Conservation (phyloP, 2,113 vertebrate genomes). For the Pseudopipra pipra region DNA sequence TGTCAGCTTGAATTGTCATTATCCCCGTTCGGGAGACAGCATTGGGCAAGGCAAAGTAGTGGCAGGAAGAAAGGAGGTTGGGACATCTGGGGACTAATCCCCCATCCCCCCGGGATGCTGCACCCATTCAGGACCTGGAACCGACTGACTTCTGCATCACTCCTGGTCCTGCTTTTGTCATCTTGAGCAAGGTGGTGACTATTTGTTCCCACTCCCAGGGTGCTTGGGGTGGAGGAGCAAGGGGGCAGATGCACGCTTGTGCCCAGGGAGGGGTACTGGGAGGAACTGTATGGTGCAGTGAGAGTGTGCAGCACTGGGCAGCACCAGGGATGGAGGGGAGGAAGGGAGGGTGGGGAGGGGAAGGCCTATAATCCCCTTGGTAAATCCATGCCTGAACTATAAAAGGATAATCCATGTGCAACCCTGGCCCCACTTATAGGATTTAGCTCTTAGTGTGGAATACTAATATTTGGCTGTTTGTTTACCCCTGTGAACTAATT, state of each 20-base stretch:
- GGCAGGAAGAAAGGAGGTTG: conserved; percentile 1
- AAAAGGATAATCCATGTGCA: conserved; percentile 70
- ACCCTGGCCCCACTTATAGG: conserved; percentile 63
- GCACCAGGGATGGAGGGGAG: neutral
- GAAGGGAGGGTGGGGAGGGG: neutral
- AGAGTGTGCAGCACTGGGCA: neutral
- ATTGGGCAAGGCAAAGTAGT: neutral
- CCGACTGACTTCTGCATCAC: neutral
- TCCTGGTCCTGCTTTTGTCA: neutral
- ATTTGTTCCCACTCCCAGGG: neutral
- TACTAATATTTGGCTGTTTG: conserved; percentile 69
- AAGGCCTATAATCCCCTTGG: conserved; percentile 66
- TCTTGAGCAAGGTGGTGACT: neutral
- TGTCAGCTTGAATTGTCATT: conserved; percentile 10
- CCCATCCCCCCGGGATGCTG: conserved; percentile 1
- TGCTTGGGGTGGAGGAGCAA: accelerated
- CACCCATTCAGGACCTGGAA: neutral
- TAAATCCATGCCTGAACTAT: conserved; percentile 69
- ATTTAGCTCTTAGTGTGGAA: conserved; percentile 67
- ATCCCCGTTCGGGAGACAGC: neutral
- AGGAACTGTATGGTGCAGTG: neutral
- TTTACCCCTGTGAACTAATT: conserved; percentile 69
- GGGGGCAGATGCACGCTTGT: neutral
- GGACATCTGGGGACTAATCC: conserved; percentile 37
- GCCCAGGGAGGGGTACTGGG: accelerated